A percentile compares a stretch with the other conserved stretches of the same genome.
Conservation (phyloP, 2,113 vertebrate genomes). For the Centropristis striata region DNA sequence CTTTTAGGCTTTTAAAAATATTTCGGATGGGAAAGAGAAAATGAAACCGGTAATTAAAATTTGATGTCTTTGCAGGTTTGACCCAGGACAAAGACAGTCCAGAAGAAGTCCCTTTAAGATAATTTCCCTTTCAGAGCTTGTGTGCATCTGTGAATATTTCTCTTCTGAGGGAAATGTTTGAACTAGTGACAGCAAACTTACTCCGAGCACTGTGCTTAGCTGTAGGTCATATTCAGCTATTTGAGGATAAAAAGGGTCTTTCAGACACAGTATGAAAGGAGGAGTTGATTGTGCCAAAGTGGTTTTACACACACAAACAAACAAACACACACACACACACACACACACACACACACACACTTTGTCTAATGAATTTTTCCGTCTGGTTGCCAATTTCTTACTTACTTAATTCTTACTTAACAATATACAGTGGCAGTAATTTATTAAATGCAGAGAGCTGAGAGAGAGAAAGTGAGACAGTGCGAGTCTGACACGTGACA, state of each 20-base stretch:
- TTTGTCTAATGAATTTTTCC: constrained; percentile 70
- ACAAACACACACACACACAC: constrained; percentile 32
- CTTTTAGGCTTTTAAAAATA: constrained; percentile 27
- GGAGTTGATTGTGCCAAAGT: constrained; percentile 33
- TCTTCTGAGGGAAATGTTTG: constrained; percentile 1
- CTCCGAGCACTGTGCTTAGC: neutral
- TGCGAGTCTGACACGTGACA: constrained; percentile 50
- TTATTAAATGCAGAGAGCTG: constrained; percentile 60
- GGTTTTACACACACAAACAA: constrained; percentile 28
- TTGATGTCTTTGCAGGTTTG: neutral
- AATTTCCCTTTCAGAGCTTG: neutral
- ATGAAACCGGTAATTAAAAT: constrained; percentile 5
- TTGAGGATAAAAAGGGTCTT: constrained; percentile 34
- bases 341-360: constrained; percentile 57
- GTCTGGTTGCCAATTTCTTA: constrained; percentile 75
- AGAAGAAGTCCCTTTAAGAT: constrained; percentile 7
- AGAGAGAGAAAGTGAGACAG: constrained; percentile 50
- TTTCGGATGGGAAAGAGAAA: neutral
- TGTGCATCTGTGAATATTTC: neutral
- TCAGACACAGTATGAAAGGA: constrained; percentile 16
- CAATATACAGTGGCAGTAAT: constrained; percentile 60
- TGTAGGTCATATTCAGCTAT: constrained; percentile 3
- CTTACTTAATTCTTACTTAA: constrained; percentile 75
- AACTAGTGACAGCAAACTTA: neutral
- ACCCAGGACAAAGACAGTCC: neutral